These are phyloP conservation scores for Caradrina clavipalpis DNA, from an alignment of 2,888 invertebrate species.

Conservation along the genomic window DNA sequence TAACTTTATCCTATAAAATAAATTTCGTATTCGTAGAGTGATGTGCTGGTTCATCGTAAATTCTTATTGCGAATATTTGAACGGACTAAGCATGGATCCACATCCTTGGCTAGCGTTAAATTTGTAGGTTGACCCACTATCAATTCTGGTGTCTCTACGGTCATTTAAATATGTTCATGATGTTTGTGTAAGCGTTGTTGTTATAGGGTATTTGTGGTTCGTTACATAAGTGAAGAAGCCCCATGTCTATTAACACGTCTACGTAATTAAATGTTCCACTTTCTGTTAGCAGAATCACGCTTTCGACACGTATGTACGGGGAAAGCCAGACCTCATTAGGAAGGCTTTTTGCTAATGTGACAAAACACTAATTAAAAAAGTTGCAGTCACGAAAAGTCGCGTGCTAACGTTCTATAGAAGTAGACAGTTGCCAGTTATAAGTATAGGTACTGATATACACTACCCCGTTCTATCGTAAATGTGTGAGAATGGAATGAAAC, in stretches of 20 bases:
- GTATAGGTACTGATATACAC: constrained; percentile 31
- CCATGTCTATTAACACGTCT: constrained; percentile 60
- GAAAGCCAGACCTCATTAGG: constrained; percentile 72
- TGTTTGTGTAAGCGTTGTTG: constrained; percentile 45
- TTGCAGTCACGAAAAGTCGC: constrained; percentile 72
- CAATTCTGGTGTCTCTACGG: constrained; percentile 33
- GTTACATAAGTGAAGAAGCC: constrained; percentile 61
- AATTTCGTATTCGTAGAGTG: constrained; percentile 21
- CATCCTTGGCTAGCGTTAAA: constrained; percentile 34
- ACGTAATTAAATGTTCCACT: constrained; percentile 71
- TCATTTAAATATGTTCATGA: constrained; percentile 48
- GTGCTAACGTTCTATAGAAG: constrained; percentile 64
- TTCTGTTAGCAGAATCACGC: constrained; percentile 63
- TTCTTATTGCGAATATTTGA: constrained; percentile 47
- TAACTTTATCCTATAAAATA: constrained; percentile 43
- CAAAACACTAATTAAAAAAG: constrained; percentile 72
- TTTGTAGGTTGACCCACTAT: constrained; percentile 46
- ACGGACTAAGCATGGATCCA: constrained; percentile 21
- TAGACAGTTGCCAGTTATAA: constrained; percentile 51
- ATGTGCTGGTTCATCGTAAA: constrained; percentile 31
- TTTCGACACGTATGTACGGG: constrained; percentile 63
- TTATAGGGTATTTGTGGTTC: constrained; percentile 38
- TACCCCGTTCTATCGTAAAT: constrained; percentile 38
- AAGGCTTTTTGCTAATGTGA: constrained; percentile 68
- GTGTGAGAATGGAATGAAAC: constrained; percentile 23